Evolutionary conservation across 2,113 vertebrate genomes (phyloP).

Genomic region (Oreamnos americanus): DNA sequence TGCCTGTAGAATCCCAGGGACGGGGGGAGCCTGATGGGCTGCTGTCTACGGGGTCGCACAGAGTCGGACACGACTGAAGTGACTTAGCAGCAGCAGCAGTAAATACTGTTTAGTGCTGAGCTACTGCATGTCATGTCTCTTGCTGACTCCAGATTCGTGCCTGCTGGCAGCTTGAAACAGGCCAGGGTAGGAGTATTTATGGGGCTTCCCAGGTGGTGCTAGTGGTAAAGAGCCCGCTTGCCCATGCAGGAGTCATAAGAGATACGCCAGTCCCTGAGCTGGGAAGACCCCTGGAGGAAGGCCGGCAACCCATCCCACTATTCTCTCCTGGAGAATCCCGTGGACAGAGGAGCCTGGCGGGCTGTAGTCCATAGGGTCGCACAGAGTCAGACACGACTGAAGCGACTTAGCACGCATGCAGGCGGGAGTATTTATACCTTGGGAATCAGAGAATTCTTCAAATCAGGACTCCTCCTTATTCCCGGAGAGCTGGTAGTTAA

Average conservation of each 20-base stretch:
- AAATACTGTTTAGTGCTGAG: not conserved
- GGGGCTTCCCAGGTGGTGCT: not conserved
- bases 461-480: not conserved
- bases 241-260: not conserved
- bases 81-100: no score
- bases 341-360: not conserved
- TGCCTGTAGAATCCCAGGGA: no score
- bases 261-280: not conserved
- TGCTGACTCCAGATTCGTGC: no score
- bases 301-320: not conserved
- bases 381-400: not conserved
- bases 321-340: not conserved
- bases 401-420: accelerated
- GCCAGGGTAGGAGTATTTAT: not conserved
- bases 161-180: not conserved
- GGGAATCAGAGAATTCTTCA: not conserved
- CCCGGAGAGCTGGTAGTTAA: not conserved
- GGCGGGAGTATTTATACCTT: not conserved
- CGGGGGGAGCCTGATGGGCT: accelerated
- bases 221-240: not conserved
- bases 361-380: not conserved
- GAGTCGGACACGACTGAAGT: no score
- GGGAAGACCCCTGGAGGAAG: not conserved
- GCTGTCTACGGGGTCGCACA: no score
- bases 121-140: accelerated